Evolutionary conservation across 2,797 vertebrate genomes (phyloP).

Genomic region (Artibeus jamaicensis): DNA sequence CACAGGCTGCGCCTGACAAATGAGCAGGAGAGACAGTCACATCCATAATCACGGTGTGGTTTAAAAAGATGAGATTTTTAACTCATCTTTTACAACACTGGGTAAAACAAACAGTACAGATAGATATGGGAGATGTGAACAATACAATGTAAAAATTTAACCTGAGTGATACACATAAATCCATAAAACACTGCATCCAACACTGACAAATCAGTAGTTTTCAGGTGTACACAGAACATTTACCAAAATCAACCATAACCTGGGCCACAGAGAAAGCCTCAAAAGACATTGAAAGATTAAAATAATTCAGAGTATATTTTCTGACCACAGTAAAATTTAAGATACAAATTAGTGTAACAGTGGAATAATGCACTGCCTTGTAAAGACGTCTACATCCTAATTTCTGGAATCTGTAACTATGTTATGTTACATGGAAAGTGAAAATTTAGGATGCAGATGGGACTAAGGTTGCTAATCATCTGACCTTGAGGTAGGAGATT

Average conservation of each 20-base stretch:
- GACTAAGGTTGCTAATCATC: neutral
- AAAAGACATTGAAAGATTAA: neutral
- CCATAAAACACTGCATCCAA: neutral
- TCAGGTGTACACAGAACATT: neutral
- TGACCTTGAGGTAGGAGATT: neutral
- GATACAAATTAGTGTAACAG: neutral
- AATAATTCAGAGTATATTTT: neutral
- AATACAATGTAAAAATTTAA: neutral
- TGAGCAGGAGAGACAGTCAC: neutral
- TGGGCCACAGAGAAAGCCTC: neutral
- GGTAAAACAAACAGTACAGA: constrained; percentile 3
- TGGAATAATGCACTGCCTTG: neutral
- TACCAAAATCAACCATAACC: neutral
- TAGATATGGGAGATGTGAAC: neutral
- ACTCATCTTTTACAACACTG: neutral
- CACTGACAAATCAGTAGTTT: neutral
- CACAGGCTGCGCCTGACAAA: neutral
- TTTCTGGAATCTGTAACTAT: neutral
- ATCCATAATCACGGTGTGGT: constrained; percentile 1
- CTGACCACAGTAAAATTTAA: neutral
- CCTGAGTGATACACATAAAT: neutral
- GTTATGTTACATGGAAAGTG: neutral
- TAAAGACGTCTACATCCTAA: neutral
- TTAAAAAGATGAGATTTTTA: constrained; percentile 38
- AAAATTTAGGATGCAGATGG: neutral